phyloP scores from a whole-genome alignment of 2,113 vertebrate genomes.

The Pachyramphus minor region DNA sequence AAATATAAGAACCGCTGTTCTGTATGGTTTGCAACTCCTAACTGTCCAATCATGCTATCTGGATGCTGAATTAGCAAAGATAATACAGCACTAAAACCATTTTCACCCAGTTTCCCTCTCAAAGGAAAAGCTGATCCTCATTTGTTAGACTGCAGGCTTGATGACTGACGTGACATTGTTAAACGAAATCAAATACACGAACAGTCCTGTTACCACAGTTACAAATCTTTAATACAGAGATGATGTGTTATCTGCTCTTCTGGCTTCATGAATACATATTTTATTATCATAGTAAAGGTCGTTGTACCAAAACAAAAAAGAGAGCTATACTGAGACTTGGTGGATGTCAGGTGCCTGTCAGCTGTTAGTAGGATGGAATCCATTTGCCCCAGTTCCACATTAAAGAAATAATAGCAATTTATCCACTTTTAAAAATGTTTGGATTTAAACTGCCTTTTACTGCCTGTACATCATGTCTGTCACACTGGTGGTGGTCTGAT shows the following conservation, averaged over 20 bases:
- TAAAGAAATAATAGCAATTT: neutral
- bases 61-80: neutral
- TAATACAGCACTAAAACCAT: neutral
- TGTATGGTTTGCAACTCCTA: neutral
- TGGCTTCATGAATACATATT: neutral
- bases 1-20: neutral
- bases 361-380: neutral
- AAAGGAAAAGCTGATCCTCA: neutral
- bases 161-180: neutral
- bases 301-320: neutral
- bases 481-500: neutral
- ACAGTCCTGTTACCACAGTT: neutral
- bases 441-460: neutral
- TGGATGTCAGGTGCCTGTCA: neutral
- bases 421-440: neutral
- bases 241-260: neutral
- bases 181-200: neutral
- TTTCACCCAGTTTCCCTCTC: neutral
- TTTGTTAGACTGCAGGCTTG: neutral
- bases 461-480: neutral
- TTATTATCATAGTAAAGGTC: neutral
- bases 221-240: neutral
- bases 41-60: neutral
- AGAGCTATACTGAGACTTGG: neutral
- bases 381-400: neutral